These are phyloP conservation scores for Crotalus helleri DNA, from an alignment of 2,113 vertebrate species.

Conservation along the genomic window DNA sequence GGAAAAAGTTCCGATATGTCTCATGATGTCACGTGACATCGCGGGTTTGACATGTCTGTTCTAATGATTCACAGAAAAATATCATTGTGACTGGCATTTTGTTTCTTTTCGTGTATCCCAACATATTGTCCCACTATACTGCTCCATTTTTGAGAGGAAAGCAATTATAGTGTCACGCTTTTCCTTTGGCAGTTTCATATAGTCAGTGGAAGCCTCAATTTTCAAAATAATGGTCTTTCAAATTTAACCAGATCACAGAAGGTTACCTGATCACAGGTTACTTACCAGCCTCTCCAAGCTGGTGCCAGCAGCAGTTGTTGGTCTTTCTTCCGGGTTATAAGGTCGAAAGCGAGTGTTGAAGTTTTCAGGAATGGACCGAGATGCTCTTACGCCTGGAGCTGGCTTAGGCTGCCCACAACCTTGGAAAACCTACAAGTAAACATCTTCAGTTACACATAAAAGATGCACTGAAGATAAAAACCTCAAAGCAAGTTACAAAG, in stretches of 20 bases:
- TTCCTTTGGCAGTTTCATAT: background rate
- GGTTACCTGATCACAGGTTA: slow-evolving; percentile 40
- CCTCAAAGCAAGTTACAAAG: background rate
- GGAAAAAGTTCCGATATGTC: too few relatives aligned
- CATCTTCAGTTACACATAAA: slow-evolving; percentile 38
- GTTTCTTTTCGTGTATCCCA: slow-evolving; percentile 11
- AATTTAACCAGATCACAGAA: background rate
- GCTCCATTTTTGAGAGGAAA: slow-evolving; percentile 11
- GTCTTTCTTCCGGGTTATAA: slow-evolving; percentile 88
- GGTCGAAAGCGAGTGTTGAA: slow-evolving; percentile 86
- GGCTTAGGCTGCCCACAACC: slow-evolving; percentile 95
- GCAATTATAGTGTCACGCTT: background rate
- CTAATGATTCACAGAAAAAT: slow-evolving; percentile 32
- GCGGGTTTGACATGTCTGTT: background rate
- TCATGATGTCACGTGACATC: too few relatives aligned
- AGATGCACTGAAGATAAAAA: background rate
- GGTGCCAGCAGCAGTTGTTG: slow-evolving; percentile 86
- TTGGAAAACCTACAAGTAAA: slow-evolving; percentile 89
- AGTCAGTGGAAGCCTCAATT: background rate
- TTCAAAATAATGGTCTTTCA: background rate
- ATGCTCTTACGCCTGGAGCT: slow-evolving; percentile 82
- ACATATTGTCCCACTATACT: background rate
- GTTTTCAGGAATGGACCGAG: slow-evolving; percentile 84
- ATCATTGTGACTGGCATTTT: slow-evolving; percentile 11
- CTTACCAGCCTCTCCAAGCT: slow-evolving; percentile 95